These are phyloP conservation scores for Sebastes trivittatus DNA, from an alignment of 2,797 vertebrate species.

Conservation along the genomic window DNA sequence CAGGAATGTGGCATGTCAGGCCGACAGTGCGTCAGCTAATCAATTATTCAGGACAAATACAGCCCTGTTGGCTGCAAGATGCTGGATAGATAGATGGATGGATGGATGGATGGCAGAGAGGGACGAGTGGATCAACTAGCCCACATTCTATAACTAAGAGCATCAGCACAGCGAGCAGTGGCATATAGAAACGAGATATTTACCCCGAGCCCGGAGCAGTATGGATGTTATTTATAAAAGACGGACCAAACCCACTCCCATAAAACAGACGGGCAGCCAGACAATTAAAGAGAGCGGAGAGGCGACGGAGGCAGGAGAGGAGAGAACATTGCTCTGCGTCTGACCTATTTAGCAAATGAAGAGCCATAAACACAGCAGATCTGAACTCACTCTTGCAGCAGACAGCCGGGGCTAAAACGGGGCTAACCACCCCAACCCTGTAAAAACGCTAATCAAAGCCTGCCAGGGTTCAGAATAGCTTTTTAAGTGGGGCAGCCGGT, in stretches of 20 bases:
- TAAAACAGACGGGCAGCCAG: constrained; percentile 56
- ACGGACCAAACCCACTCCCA: constrained; percentile 29
- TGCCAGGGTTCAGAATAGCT: constrained; percentile 29
- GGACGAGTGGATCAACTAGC: not conserved
- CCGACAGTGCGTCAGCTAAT: constrained; percentile 41
- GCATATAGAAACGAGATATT: constrained; percentile 24
- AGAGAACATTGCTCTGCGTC: constrained; percentile 42
- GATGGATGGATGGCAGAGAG: not conserved
- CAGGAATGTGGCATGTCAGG: constrained; percentile 46
- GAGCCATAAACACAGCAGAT: constrained; percentile 48
- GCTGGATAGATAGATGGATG: not conserved
- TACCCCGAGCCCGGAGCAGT: not conserved
- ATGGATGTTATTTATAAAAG: constrained; percentile 43
- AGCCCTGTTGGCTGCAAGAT: constrained; percentile 33
- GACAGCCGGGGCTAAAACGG: constrained; percentile 26
- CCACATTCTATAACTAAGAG: not conserved
- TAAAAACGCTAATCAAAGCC: constrained; percentile 52
- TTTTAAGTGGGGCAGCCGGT: constrained; percentile 35
- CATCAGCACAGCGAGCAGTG: not conserved
- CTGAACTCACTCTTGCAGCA: constrained; percentile 22
- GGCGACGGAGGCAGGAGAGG: constrained; percentile 27
- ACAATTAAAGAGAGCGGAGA: constrained; percentile 57
- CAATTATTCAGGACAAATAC: constrained; percentile 64
- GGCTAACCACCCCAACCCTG: constrained; percentile 23
- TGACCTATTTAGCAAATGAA: constrained; percentile 75